Conservation (phyloP, 2,113 vertebrate species). For the Sinocyclocheilus anshuiensis region DNA sequence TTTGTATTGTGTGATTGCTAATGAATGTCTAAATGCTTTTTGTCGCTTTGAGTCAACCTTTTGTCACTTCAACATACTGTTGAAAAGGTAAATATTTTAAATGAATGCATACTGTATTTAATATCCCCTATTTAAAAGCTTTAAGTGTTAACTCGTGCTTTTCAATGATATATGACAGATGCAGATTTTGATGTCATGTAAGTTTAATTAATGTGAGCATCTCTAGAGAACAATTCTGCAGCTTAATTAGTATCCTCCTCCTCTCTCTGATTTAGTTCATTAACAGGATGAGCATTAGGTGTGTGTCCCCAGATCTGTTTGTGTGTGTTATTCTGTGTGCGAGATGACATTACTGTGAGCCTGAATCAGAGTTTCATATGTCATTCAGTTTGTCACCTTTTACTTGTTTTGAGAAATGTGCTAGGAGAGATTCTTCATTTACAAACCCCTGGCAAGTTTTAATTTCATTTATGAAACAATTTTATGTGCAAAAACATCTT, state of each 20-base stretch:
- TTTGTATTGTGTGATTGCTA: slow-evolving; percentile 42
- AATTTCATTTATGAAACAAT: slow-evolving; percentile 5
- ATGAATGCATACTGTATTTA: background rate
- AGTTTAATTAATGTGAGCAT: slow-evolving; percentile 41
- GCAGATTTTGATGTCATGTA: slow-evolving; percentile 8
- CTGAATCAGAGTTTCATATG: slow-evolving; percentile 31
- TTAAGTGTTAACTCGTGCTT: slow-evolving; percentile 1
- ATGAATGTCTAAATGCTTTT: slow-evolving; percentile 25
- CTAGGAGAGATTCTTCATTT: background rate
- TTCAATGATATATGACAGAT: slow-evolving; percentile 9
- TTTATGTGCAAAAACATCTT: background rate
- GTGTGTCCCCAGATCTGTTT: background rate
- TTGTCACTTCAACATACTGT: background rate
- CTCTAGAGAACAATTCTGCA: slow-evolving; percentile 33
- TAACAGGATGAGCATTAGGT: slow-evolving; percentile 42
- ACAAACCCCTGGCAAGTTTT: background rate
- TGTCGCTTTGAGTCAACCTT: background rate
- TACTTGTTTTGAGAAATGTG: slow-evolving; percentile 7
- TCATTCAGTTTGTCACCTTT: slow-evolving; percentile 9
- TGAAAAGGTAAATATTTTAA: background rate
- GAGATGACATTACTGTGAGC: background rate
- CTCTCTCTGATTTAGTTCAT: slow-evolving; percentile 32
- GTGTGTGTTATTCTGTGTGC: background rate
- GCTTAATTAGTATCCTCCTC: slow-evolving; percentile 15
- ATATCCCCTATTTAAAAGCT: background rate